phyloP scores from a whole-genome alignment of 2,888 invertebrate species.

The Ormia ochracea region DNA sequence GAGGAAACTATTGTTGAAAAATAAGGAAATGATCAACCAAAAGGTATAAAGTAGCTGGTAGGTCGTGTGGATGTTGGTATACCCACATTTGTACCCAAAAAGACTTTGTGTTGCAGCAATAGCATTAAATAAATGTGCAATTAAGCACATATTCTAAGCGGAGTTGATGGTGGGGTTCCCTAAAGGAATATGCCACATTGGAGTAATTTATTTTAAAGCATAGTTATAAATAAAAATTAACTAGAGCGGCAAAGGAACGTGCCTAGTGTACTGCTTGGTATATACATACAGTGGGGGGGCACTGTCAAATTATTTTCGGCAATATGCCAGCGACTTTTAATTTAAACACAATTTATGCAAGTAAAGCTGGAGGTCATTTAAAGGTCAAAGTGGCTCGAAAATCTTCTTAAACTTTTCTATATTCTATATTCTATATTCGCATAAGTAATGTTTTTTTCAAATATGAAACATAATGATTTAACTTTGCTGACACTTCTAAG shows the following conservation, averaged over 20 bases:
- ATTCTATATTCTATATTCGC: too few relatives aligned
- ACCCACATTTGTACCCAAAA: neutral
- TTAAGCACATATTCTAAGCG: constrained; percentile 71
- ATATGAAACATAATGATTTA: too few relatives aligned
- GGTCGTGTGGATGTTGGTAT: neutral
- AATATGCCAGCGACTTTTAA: too few relatives aligned
- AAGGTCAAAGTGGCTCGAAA: too few relatives aligned
- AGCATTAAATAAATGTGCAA: constrained; percentile 73
- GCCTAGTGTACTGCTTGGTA: neutral
- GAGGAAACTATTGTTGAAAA: constrained; percentile 33
- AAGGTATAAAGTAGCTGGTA: constrained; percentile 3
- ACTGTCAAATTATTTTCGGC: too few relatives aligned
- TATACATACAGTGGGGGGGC: too few relatives aligned
- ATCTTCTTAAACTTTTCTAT: too few relatives aligned
- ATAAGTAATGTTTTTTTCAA: too few relatives aligned
- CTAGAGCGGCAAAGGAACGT: neutral
- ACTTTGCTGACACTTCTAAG: too few relatives aligned
- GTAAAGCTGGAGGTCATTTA: too few relatives aligned
- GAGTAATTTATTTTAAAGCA: constrained; percentile 32
- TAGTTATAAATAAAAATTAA: neutral
- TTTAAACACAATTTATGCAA: too few relatives aligned
- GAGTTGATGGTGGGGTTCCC: constrained; percentile 26
- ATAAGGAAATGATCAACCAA: neutral
- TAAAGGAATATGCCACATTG: constrained; percentile 22
- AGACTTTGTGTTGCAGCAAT: constrained; percentile 15